These are phyloP conservation scores for Decapterus maruadsi DNA, from an alignment of 2,797 vertebrate species.

Conservation along the genomic window DNA sequence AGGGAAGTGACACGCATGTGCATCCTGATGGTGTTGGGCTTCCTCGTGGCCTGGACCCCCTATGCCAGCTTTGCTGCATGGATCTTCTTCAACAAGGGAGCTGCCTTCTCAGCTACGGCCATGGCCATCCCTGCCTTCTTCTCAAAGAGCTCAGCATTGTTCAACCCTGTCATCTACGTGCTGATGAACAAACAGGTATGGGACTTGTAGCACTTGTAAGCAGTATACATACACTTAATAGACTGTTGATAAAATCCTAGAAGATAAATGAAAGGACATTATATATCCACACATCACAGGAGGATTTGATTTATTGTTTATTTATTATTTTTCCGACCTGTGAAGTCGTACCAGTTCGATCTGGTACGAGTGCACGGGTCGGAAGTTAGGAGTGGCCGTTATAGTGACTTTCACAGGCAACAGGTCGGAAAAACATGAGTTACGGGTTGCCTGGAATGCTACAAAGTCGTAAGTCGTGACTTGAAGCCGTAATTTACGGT, in stretches of 20 bases:
- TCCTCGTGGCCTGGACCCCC: conserved; percentile 87
- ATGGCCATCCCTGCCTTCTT: conserved; percentile 79
- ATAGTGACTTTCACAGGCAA: no score
- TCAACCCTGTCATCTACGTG: conserved; percentile 84
- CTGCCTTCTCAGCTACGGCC: conserved; percentile 85
- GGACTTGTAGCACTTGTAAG: not conserved
- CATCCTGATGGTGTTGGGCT: conserved; percentile 88
- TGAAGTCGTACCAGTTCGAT: no score
- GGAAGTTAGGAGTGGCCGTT: no score
- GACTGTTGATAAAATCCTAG: not conserved
- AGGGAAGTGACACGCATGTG: conserved; percentile 91
- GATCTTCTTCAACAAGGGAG: conserved; percentile 88
- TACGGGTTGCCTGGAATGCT: no score
- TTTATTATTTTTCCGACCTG: no score
- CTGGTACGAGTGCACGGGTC: no score
- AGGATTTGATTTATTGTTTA: no score
- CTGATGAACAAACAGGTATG: conserved; percentile 84
- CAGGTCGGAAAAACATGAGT: no score
- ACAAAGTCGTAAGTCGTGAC: no score
- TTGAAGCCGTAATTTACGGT: no score
- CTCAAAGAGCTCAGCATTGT: conserved; percentile 89
- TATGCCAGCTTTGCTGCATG: conserved; percentile 88
- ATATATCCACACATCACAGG: no score
- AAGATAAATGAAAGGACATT: not conserved
- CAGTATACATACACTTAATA: not conserved